Evolutionary conservation across 2,888 invertebrate genomes (phyloP).

Genomic region (Apodemia hepburni): DNA sequence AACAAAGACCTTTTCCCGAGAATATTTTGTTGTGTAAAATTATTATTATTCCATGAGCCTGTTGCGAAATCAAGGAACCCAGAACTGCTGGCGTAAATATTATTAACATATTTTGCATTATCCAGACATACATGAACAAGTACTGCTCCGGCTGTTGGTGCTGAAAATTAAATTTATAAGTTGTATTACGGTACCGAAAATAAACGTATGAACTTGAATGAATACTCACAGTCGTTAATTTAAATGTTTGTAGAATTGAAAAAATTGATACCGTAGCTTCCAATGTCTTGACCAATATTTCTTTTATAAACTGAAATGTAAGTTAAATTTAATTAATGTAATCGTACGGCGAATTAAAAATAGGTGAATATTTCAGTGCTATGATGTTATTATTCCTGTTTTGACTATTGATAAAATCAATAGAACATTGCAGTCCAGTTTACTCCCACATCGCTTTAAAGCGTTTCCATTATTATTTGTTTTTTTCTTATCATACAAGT

Average conservation of each 20-base stretch:
- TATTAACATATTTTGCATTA: background rate
- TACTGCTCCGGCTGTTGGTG: background rate
- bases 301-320: constrained; percentile 4
- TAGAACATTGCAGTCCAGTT: too few relatives aligned
- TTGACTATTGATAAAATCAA: too few relatives aligned
- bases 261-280: background rate
- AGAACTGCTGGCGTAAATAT: constrained; percentile 12
- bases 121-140: constrained; percentile 5
- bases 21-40: constrained; percentile 10
- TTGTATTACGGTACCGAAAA: background rate
- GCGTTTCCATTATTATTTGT: too few relatives aligned
- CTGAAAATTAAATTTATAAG: background rate
- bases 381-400: too few relatives aligned
- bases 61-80: background rate
- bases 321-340: too few relatives aligned
- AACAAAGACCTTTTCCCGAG: background rate
- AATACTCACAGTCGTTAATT: background rate
- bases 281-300: background rate
- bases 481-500: too few relatives aligned
- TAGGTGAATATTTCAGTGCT: too few relatives aligned
- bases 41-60: constrained; percentile 5
- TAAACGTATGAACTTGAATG: background rate
- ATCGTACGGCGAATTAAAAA: too few relatives aligned
- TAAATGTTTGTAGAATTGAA: background rate
- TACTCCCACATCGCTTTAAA: too few relatives aligned